phyloP scores from a whole-genome alignment of 1,140 invertebrate species.

The Saccostrea echinata region DNA sequence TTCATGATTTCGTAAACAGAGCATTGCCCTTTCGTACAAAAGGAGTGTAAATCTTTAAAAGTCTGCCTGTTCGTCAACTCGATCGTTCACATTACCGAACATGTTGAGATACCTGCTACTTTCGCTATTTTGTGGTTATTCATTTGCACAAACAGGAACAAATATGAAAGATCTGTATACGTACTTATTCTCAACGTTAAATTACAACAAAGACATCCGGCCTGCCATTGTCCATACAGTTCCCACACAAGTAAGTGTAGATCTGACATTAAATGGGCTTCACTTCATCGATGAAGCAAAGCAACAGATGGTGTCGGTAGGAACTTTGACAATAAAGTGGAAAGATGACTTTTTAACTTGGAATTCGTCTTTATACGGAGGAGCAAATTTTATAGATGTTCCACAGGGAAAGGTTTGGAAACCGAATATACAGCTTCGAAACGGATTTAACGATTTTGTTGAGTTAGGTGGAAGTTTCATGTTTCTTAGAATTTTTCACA shows the following conservation, averaged over 20 bases:
- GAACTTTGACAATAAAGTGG: constrained; percentile 83
- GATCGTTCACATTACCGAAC: background rate
- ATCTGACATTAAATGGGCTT: constrained; percentile 16
- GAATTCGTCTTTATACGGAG: constrained; percentile 96
- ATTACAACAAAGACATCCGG: constrained; percentile 22
- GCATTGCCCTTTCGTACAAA: no score
- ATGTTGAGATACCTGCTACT: background rate
- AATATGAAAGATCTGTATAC: background rate
- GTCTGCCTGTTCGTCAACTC: no score
- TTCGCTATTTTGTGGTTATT: background rate
- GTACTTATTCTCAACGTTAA: background rate
- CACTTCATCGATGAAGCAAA: background rate
- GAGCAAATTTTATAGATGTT: constrained; percentile 88
- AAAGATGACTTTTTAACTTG: constrained; percentile 97
- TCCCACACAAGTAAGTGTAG: background rate
- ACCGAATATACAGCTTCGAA: constrained; percentile 78
- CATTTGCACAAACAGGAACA: background rate
- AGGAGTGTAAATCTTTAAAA: no score
- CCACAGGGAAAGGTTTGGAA: constrained; percentile 88
- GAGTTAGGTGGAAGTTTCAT: background rate
- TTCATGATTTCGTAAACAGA: no score
- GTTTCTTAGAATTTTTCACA: constrained; percentile 3
- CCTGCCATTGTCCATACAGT: background rate
- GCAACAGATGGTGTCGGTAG: constrained; percentile 32
- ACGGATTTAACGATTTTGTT: constrained; percentile 69